phyloP scores from a whole-genome alignment of 2,797 vertebrate genomes.

The Macropodus opercularis region DNA sequence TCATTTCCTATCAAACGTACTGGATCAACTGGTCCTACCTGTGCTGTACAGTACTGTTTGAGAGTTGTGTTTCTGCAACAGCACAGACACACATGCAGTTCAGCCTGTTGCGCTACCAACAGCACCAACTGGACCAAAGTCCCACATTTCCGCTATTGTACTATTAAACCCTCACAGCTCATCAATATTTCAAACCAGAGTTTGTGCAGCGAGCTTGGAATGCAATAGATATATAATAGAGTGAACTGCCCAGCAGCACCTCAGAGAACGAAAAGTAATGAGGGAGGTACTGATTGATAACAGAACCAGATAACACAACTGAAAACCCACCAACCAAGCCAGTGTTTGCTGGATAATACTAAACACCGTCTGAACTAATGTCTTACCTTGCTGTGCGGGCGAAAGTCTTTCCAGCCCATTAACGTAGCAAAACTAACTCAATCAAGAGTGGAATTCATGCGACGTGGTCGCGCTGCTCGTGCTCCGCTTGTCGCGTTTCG shows the following conservation, averaged over 20 bases:
- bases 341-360: no score
- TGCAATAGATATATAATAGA: slow-evolving; percentile 4
- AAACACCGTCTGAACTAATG: background rate
- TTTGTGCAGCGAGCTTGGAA: slow-evolving; percentile 27
- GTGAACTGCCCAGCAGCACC: no score
- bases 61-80: no score
- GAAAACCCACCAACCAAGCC: no score
- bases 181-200: slow-evolving; percentile 42
- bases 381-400: slow-evolving; percentile 34
- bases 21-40: background rate
- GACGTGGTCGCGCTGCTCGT: no score
- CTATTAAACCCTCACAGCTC: slow-evolving; percentile 26
- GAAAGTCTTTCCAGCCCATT: background rate
- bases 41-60: background rate
- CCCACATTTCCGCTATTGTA: slow-evolving; percentile 32
- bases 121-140: slow-evolving; percentile 47
- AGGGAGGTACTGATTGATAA: no score
- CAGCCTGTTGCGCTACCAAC: slow-evolving; percentile 11
- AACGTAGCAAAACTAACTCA: accelerated
- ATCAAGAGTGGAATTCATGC: background rate
- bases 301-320: no score
- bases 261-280: no score
- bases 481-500: background rate
- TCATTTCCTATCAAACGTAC: background rate
- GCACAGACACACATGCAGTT: no score